phyloP scores from a whole-genome alignment of 2,888 invertebrate species.

The Dioctria rufipes region DNA sequence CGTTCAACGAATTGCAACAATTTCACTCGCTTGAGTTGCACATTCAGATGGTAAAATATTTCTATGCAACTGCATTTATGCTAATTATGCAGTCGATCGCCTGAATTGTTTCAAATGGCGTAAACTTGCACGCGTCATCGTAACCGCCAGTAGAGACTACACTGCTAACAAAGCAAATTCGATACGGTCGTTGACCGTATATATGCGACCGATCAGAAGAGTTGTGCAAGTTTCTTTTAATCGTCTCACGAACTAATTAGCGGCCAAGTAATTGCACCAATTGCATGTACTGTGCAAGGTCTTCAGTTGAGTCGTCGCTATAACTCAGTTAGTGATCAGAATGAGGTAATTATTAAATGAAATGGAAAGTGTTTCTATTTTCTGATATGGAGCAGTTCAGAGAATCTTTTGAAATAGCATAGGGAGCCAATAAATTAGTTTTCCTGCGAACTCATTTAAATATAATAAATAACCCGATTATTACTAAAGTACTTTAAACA shows the following conservation, averaged over 20 bases:
- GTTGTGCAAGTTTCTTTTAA: conserved; percentile 12
- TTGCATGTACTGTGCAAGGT: neutral
- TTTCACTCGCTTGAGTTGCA: too few relatives aligned
- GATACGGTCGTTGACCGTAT: conserved; percentile 4
- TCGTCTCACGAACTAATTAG: conserved; percentile 4
- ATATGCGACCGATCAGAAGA: neutral
- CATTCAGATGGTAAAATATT: neutral
- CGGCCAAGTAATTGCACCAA: neutral
- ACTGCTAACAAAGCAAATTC: neutral
- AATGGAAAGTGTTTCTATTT: neutral
- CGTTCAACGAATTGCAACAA: too few relatives aligned
- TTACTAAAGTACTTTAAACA: too few relatives aligned
- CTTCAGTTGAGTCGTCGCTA: neutral
- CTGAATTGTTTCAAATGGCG: neutral
- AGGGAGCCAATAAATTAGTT: too few relatives aligned
- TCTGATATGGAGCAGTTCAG: too few relatives aligned
- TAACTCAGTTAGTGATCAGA: neutral
- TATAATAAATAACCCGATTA: too few relatives aligned
- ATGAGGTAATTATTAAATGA: neutral
- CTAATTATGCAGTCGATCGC: neutral
- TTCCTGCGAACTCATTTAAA: too few relatives aligned
- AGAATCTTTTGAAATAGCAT: too few relatives aligned
- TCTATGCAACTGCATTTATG: neutral
- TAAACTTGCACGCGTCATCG: neutral
- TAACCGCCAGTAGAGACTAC: neutral